Conservation (phyloP, 2,888 invertebrate genomes). For the Oscheius sp. region DNA sequence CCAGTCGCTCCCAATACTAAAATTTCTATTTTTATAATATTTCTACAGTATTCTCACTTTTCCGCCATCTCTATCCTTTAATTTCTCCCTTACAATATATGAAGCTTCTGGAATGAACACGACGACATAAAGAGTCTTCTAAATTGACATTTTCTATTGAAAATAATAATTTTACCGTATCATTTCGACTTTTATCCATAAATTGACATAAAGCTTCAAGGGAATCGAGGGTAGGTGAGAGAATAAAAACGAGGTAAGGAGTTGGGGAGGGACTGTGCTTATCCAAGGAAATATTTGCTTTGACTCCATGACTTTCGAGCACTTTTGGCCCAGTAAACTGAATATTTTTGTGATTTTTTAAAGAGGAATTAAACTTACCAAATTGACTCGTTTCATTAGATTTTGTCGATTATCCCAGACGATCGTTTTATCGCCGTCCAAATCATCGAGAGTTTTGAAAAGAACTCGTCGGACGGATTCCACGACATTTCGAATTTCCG, state of each 20-base stretch:
- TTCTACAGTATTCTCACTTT: constrained; percentile 45
- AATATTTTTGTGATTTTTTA: neutral
- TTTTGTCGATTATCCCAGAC: constrained; percentile 62
- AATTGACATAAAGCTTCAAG: constrained; percentile 50
- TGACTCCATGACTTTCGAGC: constrained; percentile 45
- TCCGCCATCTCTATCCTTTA: constrained; percentile 48
- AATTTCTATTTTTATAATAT: constrained; percentile 43
- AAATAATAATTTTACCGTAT: constrained; percentile 29
- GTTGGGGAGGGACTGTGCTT: constrained; percentile 32
- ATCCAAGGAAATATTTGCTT: constrained; percentile 45
- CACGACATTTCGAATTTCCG: constrained; percentile 46
- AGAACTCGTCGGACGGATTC: constrained; percentile 58
- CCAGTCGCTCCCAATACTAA: constrained; percentile 54
- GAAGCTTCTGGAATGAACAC: constrained; percentile 62
- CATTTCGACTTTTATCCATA: constrained; percentile 46
- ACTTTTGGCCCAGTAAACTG: constrained; percentile 1
- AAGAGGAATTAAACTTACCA: constrained; percentile 49
- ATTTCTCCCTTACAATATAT: constrained; percentile 57
- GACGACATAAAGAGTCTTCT: constrained; percentile 59
- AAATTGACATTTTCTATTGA: constrained; percentile 8
- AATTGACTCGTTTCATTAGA: constrained; percentile 62
- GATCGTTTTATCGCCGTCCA: constrained; percentile 66
- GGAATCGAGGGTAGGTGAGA: constrained; percentile 48
- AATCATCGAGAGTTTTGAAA: constrained; percentile 60
- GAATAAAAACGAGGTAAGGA: constrained; percentile 51